Conservation (phyloP, 2,113 vertebrate genomes). For the Tamias sibiricus region DNA sequence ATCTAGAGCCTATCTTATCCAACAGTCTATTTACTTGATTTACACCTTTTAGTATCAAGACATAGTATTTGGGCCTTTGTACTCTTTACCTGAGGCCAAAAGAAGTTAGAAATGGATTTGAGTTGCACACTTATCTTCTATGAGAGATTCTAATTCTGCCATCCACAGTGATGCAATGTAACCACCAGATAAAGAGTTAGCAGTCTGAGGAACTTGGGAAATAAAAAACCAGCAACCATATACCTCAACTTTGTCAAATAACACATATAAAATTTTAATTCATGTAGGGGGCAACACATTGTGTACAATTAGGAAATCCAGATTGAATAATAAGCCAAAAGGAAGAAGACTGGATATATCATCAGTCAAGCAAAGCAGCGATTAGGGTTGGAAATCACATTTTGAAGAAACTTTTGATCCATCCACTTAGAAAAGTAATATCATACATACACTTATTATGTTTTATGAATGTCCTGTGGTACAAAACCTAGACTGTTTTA, state of each 20-base stretch:
- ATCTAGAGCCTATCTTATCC: background rate
- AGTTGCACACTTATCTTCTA: background rate
- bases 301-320: background rate
- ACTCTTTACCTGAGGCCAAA: background rate
- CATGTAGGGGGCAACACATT: background rate
- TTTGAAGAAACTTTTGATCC: background rate
- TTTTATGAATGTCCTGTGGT: background rate
- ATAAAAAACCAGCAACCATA: background rate
- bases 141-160: background rate
- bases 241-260: background rate
- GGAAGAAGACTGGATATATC: no score
- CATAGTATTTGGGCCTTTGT: background rate
- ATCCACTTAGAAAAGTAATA: background rate
- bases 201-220: background rate
- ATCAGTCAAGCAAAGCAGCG: no score
- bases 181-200: background rate
- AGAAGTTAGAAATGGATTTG: background rate
- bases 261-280: background rate
- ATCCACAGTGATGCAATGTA: background rate
- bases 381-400: background rate
- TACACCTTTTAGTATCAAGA: background rate
- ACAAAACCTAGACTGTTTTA: background rate
- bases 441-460: background rate
- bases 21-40: background rate
- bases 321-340: no score